Evolutionary conservation across 1,140 invertebrate genomes (phyloP).

Genomic region (Acromyrmex echinatior): DNA sequence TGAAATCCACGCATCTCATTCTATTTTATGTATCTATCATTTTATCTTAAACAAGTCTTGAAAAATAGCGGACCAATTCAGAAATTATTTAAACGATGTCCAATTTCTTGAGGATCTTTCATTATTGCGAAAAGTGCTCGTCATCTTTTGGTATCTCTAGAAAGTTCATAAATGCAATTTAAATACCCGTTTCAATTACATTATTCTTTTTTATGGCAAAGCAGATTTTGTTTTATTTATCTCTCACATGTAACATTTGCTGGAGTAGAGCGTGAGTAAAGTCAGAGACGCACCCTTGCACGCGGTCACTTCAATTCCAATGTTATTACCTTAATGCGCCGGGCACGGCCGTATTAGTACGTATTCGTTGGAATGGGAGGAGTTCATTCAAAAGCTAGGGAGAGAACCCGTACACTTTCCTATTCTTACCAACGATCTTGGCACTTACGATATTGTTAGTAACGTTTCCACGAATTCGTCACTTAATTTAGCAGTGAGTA

Average conservation of each 20-base stretch:
- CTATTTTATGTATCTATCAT: too few relatives aligned
- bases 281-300: slow-evolving; percentile 63
- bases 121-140: neutral
- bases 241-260: slow-evolving; percentile 18
- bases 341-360: slow-evolving; percentile 5
- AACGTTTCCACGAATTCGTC: neutral
- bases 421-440: neutral
- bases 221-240: slow-evolving; percentile 31
- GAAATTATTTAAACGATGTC: too few relatives aligned
- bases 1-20: too few relatives aligned
- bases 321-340: slow-evolving; percentile 71
- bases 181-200: slow-evolving; percentile 52
- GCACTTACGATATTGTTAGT: neutral
- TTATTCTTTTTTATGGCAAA: neutral
- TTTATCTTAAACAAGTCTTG: too few relatives aligned
- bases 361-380: slow-evolving; percentile 7
- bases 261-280: slow-evolving; percentile 43
- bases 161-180: neutral
- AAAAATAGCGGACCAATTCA: too few relatives aligned
- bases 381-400: neutral
- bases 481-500: neutral
- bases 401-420: neutral
- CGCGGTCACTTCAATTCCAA: slow-evolving; percentile 66
- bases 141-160: neutral
- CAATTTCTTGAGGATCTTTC: too few relatives aligned